Evolutionary conservation across 2,888 invertebrate genomes (phyloP).

Genomic region (Lysandra bellargus): DNA sequence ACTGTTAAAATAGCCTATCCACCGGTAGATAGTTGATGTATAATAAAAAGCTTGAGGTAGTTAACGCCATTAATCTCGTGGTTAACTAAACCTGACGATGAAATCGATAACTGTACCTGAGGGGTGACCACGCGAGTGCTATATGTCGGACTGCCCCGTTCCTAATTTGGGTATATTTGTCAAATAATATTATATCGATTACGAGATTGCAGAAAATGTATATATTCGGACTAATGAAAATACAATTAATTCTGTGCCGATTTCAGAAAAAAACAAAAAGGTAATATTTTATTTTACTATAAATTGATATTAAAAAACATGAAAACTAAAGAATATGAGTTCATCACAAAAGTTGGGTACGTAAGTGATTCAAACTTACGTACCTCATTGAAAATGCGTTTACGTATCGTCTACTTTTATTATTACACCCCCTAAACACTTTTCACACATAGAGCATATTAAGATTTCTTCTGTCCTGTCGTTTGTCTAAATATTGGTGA

Average conservation of each 20-base stretch:
- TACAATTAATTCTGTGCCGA: too few species aligned
- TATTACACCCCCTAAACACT: too few species aligned
- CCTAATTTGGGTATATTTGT: not conserved
- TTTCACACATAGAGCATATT: too few species aligned
- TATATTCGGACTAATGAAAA: too few species aligned
- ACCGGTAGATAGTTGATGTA: not conserved
- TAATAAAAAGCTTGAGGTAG: conserved; percentile 7
- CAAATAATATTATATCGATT: not conserved
- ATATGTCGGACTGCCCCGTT: not conserved
- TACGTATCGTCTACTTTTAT: too few species aligned
- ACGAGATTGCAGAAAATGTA: too few species aligned
- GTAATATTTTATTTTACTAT: not conserved
- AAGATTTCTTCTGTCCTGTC: not conserved
- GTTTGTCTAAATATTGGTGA: not conserved
- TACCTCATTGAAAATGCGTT: too few species aligned
- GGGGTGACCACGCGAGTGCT: not conserved
- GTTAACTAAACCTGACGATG: conserved; percentile 28
- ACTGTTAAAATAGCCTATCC: not conserved
- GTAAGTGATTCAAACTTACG: too few species aligned
- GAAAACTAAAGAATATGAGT: too few species aligned
- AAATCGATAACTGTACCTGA: conserved; percentile 27
- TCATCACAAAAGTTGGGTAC: too few species aligned
- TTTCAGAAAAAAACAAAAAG: too few species aligned
- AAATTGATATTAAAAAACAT: too few species aligned
- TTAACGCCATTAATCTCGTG: conserved; percentile 24